Base-by-base conservation (phyloP, 2,797 vertebrate species). In the Somateria mollissima region DNA sequence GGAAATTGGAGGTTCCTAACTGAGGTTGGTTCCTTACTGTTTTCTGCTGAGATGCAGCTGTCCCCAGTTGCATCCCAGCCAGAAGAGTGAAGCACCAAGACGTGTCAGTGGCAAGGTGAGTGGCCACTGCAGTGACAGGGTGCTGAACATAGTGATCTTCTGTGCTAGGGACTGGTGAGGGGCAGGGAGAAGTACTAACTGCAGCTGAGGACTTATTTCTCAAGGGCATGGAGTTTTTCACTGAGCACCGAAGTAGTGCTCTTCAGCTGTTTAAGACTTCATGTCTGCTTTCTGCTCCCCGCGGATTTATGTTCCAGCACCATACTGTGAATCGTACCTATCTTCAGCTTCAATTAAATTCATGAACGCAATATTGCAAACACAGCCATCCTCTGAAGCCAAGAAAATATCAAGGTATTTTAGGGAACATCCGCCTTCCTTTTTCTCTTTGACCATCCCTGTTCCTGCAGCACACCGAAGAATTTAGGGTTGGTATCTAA, bases 271-370 rank as follows among this genome's bases (percentile, higher is more conserved):
- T 91, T 64, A 82, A 94, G 83, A 41, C 77, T 87, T 94, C 41
- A 88, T 95, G 89, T 91, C 94, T 84, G 64, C 81, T 84, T 65
- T 94, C 78, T 95, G 51, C 92, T 95, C 87, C 95, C 94, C 80
- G 84, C 1, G 69, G 96, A 93, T 95, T 96, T 95, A 95, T 95
- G 84, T 95, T 95, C 61, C 84, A 95, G 87, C 87, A 94, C 94
- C 94, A 94, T 94, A 94, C 94, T 96, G 95, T 92, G 92, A 96
- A 95, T 90, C 76, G 91, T 96, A 89, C 87, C 80, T 53, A 79
- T 94, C 84, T 94, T 94, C 95, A 92, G 76, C 60, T 96, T 94
- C 95, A 94, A 94, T 96, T 96, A 96, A 96, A 91, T 86, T 91
- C 80, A 76, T 27, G 67, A 91, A 79, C 1, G 20, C 94, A 84